A percentile compares a stretch with the other conserved stretches of the same genome.
Conservation (phyloP, 2,797 vertebrate species). For the Micrastur ruficollis region DNA sequence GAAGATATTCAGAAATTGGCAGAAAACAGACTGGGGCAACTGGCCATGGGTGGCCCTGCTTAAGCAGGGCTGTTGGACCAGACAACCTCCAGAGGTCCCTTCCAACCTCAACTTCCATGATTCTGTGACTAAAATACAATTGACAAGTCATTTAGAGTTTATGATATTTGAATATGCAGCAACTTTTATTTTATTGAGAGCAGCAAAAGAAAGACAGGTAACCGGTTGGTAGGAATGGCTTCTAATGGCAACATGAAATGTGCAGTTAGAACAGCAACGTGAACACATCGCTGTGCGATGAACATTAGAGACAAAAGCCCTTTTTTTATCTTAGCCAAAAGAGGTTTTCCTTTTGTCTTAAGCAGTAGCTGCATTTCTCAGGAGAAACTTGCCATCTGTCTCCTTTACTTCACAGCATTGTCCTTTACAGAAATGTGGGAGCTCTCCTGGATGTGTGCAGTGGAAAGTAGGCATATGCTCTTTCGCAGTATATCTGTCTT, state of each 20-base stretch:
- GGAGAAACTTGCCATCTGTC: background rate
- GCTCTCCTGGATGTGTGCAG: background rate
- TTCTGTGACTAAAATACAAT: background rate
- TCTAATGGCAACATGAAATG: background rate
- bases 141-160: background rate
- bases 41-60: background rate
- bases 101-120: background rate
- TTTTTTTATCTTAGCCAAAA: background rate
- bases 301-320: background rate
- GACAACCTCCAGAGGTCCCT: background rate
- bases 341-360: background rate
- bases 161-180: background rate
- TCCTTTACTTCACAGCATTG: background rate
- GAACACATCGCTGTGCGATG: rapidly evolving
- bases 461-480: background rate
- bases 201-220: background rate
- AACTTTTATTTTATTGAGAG: background rate
- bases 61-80: background rate
- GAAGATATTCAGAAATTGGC: background rate
- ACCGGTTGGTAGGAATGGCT: background rate
- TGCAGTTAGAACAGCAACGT: background rate
- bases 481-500: background rate
- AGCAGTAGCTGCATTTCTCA: background rate
- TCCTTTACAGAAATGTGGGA: background rate
- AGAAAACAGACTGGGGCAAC: background rate